These are phyloP conservation scores for Bubo blakistoni DNA, from an alignment of 2,113 vertebrate species.

Conservation along the genomic window DNA sequence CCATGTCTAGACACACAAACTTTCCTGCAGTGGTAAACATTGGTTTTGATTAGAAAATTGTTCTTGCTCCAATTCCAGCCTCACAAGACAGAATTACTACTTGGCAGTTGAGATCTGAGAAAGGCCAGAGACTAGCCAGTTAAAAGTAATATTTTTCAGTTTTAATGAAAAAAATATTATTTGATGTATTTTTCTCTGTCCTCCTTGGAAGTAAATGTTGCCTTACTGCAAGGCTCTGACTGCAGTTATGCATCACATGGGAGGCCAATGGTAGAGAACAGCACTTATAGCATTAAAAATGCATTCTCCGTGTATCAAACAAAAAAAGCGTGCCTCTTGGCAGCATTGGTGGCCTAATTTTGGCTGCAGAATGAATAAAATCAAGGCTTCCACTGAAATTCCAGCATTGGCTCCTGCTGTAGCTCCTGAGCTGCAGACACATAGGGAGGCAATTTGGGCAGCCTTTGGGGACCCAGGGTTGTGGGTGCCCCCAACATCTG, in stretches of 20 bases:
- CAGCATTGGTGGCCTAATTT: conserved; percentile 40
- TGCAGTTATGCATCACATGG: conserved; percentile 27
- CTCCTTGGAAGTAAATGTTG: background rate
- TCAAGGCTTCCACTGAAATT: background rate
- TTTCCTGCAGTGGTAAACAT: background rate
- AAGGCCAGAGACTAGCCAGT: background rate
- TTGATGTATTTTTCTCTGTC: background rate
- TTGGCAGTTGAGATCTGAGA: background rate
- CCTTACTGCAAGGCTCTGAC: conserved; percentile 1
- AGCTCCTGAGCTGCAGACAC: background rate
- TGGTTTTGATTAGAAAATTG: background rate
- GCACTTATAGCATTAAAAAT: conserved; percentile 63
- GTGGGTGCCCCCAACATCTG: background rate
- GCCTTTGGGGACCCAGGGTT: background rate
- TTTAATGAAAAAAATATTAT: conserved; percentile 6
- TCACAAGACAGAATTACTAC: background rate
- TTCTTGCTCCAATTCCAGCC: background rate
- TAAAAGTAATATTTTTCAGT: background rate
- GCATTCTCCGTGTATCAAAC: conserved; percentile 20
- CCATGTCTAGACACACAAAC: background rate
- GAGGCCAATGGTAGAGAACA: conserved; percentile 18
- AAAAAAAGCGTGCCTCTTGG: conserved; percentile 28
- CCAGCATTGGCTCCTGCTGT: background rate
- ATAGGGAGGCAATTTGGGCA: background rate
- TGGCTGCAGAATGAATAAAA: conserved; percentile 28